These are phyloP conservation scores for Drosophila murphyi DNA, from an alignment of 1,140 invertebrate species.

Conservation along the genomic window DNA sequence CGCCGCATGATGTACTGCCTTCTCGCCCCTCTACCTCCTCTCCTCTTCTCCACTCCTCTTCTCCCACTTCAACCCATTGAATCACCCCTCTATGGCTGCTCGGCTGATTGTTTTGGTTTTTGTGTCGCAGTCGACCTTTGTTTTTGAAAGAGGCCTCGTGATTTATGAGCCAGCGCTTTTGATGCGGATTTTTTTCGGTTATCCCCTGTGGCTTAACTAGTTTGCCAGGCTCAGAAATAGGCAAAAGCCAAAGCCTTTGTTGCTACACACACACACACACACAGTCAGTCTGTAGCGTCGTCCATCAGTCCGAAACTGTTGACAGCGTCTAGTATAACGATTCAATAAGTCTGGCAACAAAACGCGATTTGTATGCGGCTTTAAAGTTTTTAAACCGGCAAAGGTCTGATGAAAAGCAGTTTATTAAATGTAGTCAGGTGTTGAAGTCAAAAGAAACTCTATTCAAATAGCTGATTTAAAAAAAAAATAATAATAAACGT, in stretches of 20 bases:
- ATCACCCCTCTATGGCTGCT: not conserved
- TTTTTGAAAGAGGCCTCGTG: constrained; percentile 45
- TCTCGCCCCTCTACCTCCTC: not conserved
- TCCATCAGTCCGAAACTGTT: constrained; percentile 21
- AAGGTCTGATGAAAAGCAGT: not conserved
- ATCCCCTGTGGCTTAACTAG: constrained; percentile 52
- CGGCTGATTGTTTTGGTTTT: constrained; percentile 1
- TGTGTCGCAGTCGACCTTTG: constrained; percentile 35
- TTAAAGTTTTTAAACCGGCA: not conserved
- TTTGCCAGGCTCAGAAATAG: constrained; percentile 29
- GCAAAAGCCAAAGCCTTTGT: constrained; percentile 30
- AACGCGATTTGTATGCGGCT: not conserved
- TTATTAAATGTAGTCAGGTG: not conserved
- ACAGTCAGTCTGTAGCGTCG: constrained; percentile 4
- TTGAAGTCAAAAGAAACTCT: not conserved
- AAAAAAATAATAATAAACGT: not conserved
- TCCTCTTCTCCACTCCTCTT: not conserved
- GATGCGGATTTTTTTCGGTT: constrained; percentile 47
- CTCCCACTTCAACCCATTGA: no score
- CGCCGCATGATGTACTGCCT: constrained; percentile 7
- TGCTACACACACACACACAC: constrained; percentile 3
- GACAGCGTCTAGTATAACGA: constrained; percentile 2
- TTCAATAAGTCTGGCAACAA: constrained; percentile 11
- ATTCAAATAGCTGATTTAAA: not conserved
- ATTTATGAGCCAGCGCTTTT: constrained; percentile 53